A percentile compares a stretch with the other conserved stretches of the same genome.
Evolutionary conservation across 2,113 vertebrate genomes (phyloP).

Genomic region (Corvus cornix): DNA sequence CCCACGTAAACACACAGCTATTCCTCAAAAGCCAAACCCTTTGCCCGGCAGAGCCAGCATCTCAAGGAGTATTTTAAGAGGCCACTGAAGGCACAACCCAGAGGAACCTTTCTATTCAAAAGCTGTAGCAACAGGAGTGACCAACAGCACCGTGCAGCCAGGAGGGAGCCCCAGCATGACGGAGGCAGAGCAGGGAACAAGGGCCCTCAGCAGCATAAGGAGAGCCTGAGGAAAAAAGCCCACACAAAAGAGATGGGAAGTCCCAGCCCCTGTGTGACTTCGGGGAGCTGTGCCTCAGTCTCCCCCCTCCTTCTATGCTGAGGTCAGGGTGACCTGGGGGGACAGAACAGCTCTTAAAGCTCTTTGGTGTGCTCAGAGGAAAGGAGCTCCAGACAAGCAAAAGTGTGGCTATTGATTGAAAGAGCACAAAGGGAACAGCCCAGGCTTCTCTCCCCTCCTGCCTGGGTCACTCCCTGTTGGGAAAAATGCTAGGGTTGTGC

Average conservation of each 20-base stretch:
- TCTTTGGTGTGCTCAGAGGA: not conserved
- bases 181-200: not conserved
- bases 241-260: not conserved
- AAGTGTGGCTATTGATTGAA: not conserved
- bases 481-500: slow-evolving; percentile 7
- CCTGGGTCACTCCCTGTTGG: not conserved
- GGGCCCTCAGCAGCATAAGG: not conserved
- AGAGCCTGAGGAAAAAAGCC: not conserved
- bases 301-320: not conserved
- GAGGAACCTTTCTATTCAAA: not conserved
- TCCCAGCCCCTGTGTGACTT: not conserved
- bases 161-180: not conserved
- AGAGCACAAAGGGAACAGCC: not conserved
- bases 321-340: not conserved
- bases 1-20: not conserved
- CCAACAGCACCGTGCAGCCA: not conserved
- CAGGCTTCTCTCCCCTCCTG: not conserved
- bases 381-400: not conserved
- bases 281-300: not conserved
- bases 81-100: not conserved
- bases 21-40: slow-evolving; percentile 24
- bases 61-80: not conserved
- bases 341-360: not conserved
- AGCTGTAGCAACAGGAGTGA: not conserved
- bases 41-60: not conserved